Evolutionary conservation across 1,140 invertebrate genomes (phyloP), one percentile per base, ranked within the genome.

Genomic region (Babylonia areolata): DNA sequence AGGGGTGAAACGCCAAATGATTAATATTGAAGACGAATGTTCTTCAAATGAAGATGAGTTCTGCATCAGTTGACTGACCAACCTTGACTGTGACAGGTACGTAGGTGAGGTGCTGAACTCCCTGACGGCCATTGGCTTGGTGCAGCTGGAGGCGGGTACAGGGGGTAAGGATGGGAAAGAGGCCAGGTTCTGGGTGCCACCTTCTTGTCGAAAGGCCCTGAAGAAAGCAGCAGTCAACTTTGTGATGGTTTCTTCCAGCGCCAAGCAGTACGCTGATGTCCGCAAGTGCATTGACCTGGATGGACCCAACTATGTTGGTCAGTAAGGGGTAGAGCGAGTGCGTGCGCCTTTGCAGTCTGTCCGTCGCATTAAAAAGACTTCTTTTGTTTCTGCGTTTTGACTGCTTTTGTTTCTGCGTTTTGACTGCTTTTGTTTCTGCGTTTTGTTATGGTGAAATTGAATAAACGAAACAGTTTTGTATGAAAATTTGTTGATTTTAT

Each of bases 141-240:
- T 81, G 80, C 80, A 81, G 80, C 51, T 81, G 51, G 80, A 40
- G 33, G 5, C 51, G 37, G 80, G 80, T 2, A 81, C 80, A 12
- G 80, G 80, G 11, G 80, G 46, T 0, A 58, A 46, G 46, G 80
- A 58, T 3, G 80, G 80, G 28, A 15, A 9, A 23, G 31, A 64
- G 28, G 80, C 80, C 11, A 23, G n/a, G 39, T 81, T 31, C 80
- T 33, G 31, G 23, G 42, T 81, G 42, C 80, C 80, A 2, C 28
- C 46, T 1, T 3, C 40, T 33, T 42, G 51, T 37, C 42, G 80
- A 35, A 23, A 35, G 28, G 51, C 6, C 23, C 31, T 81, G 46
- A 33, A 3, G 23, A 81, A 58, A 15, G 33, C 80, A 9, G 80
- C 28, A 12, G n/a, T 33, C 17, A 58, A 33, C n/a, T 15, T 23